A percentile compares a stretch with the other conserved stretches of the same genome.
Evolutionary conservation across 2,113 vertebrate genomes (phyloP).

Genomic region (Triplophysa siluroides): DNA sequence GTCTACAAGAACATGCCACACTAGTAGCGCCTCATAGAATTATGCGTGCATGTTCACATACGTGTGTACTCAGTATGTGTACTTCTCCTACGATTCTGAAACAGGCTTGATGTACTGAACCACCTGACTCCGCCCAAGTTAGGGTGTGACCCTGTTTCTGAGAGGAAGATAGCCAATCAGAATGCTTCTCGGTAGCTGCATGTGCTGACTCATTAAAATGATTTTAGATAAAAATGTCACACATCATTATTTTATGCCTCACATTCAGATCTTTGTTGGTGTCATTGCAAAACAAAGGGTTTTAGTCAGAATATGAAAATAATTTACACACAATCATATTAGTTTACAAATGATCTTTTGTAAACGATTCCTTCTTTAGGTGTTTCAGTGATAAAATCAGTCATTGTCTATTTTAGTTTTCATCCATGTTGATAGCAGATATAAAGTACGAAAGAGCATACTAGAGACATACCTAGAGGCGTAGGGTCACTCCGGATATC

Average conservation of each 20-base stretch:
- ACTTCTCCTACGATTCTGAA: slow-evolving; percentile 77
- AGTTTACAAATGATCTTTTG: not conserved
- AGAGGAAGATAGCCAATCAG: slow-evolving; percentile 62
- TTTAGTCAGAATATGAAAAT: too few relatives aligned
- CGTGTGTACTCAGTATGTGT: slow-evolving; percentile 47
- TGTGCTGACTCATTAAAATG: not conserved
- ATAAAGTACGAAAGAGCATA: not conserved
- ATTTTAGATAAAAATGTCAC: not conserved
- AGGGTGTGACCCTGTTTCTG: slow-evolving; percentile 73
- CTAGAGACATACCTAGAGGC: slow-evolving; percentile 77
- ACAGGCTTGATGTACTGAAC: slow-evolving; percentile 78
- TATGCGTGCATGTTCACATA: slow-evolving; percentile 19
- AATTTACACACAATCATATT: too few relatives aligned
- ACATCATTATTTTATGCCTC: not conserved
- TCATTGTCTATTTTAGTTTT: not conserved
- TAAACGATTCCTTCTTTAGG: not conserved
- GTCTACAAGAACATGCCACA: slow-evolving; percentile 40
- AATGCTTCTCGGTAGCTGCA: not conserved
- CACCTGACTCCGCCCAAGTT: slow-evolving; percentile 74
- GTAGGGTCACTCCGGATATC: slow-evolving; percentile 95
- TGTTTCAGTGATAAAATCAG: not conserved
- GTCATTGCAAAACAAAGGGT: not conserved
- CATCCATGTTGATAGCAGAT: not conserved
- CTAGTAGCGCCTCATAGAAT: slow-evolving; percentile 1
- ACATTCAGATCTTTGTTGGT: not conserved